These are phyloP conservation scores for Triops longicaudatus DNA, from an alignment of 1,140 invertebrate genomes.

Conservation along the genomic window DNA sequence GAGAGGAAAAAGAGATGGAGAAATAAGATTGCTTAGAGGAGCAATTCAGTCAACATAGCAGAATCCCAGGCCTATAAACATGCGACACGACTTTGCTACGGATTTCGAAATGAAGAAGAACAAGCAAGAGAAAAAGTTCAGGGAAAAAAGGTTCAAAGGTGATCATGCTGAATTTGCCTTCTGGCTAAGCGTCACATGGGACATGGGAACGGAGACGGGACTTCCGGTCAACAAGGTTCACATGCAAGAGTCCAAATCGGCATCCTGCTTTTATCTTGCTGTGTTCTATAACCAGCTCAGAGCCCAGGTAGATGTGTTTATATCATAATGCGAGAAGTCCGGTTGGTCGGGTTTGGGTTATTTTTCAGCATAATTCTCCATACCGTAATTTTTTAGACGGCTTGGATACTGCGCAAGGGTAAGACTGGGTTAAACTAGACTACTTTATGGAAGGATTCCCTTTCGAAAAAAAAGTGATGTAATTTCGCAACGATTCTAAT, in stretches of 20 bases:
- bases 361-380: too few relatives aligned
- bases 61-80: neutral
- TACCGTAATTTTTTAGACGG: too few relatives aligned
- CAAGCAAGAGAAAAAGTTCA: neutral
- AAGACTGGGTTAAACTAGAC: too few relatives aligned
- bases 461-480: too few relatives aligned
- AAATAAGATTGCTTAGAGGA: neutral
- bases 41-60: neutral
- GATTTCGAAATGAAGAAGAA: neutral
- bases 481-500: neutral
- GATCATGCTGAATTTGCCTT: neutral
- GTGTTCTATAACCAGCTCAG: neutral
- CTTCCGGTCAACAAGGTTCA: constrained; percentile 5
- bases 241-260: neutral
- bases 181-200: neutral
- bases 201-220: neutral
- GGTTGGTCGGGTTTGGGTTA: neutral
- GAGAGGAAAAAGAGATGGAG: neutral
- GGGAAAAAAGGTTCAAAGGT: constrained; percentile 9
- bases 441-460: too few relatives aligned
- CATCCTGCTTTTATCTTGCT: neutral
- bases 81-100: neutral
- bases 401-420: too few relatives aligned
- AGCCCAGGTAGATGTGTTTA: neutral
- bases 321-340: neutral